Evolutionary conservation across 2,888 invertebrate species (phyloP).

Genomic region (Diogma glabrata): DNA sequence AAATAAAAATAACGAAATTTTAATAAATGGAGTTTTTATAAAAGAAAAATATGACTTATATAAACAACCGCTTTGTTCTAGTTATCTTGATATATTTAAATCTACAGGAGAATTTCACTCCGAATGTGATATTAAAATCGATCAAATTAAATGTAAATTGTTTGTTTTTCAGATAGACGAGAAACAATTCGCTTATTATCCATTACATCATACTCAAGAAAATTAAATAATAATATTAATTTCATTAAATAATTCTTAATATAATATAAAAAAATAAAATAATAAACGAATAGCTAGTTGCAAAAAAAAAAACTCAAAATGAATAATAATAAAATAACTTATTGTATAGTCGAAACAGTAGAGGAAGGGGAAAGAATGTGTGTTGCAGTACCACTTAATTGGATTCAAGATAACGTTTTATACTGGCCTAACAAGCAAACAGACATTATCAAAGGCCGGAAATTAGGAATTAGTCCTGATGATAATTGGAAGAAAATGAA

Average conservation of each 20-base stretch:
- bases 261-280: background rate
- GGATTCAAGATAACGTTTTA: background rate
- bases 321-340: background rate
- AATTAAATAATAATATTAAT: background rate
- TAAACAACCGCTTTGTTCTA: background rate
- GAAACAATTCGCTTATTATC: background rate
- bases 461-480: background rate
- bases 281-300: no score
- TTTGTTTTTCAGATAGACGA: constrained; percentile 2
- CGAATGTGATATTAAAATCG: background rate
- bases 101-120: background rate
- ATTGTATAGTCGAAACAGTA: background rate
- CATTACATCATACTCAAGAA: background rate
- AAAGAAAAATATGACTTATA: background rate
- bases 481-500: background rate
- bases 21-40: background rate
- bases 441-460: background rate
- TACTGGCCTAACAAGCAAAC: background rate
- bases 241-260: background rate
- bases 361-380: background rate
- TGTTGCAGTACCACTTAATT: background rate
- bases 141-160: constrained; percentile 4
- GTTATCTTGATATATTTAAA: background rate
- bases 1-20: background rate
- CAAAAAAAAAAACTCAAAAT: background rate